A percentile compares a stretch with the other conserved stretches of the same genome.
These are phyloP conservation scores for Meda fulgida DNA, from an alignment of 2,797 vertebrate genomes.

Conservation along the genomic window DNA sequence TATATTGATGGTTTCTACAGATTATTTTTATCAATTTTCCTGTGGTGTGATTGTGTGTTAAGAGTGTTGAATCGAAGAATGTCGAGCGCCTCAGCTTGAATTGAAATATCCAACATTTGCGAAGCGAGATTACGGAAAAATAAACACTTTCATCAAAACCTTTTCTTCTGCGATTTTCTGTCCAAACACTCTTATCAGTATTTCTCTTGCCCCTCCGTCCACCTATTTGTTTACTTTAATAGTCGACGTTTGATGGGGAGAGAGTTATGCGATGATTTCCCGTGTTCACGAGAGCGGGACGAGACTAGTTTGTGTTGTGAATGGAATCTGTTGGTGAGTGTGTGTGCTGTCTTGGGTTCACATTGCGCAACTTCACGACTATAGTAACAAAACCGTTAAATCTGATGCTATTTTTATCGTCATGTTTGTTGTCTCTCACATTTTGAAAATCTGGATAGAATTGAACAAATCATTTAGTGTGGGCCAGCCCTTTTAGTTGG, in stretches of 20 bases:
- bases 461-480: background rate
- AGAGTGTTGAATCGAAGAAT: background rate
- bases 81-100: background rate
- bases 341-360: background rate
- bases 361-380: background rate
- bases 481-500: background rate
- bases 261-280: background rate
- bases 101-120: background rate
- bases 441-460: background rate
- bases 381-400: background rate
- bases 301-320: too few relatives aligned
- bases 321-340: too few relatives aligned
- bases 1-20: background rate
- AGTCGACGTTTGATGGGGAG: background rate
- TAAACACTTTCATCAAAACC: too few relatives aligned
- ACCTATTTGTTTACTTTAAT: background rate
- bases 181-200: background rate
- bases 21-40: background rate
- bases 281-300: too few relatives aligned
- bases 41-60: background rate
- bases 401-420: background rate
- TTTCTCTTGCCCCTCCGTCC: background rate
- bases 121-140: too few relatives aligned
- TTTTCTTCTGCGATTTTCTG: too few relatives aligned
- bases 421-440: too few relatives aligned